These are phyloP conservation scores for Gallinago undulata DNA, from an alignment of 2,113 vertebrate genomes.

Conservation along the genomic window DNA sequence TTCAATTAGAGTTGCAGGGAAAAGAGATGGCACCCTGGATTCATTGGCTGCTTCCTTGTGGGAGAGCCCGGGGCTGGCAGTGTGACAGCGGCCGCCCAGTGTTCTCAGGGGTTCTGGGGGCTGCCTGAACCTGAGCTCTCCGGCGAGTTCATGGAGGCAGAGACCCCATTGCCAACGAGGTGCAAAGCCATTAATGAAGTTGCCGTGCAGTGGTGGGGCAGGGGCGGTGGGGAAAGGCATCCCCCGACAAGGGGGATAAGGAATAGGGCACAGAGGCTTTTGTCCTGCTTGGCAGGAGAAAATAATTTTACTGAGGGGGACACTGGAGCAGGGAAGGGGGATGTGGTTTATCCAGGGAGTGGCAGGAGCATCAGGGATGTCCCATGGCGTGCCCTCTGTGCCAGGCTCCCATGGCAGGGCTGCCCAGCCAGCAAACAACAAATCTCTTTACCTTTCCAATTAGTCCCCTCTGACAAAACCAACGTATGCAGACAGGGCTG, in stretches of 20 bases:
- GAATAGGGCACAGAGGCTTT: not conserved
- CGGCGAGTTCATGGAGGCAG: not conserved
- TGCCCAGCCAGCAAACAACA: not conserved
- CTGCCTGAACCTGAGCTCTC: not conserved
- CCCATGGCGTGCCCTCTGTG: accelerated
- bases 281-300: not conserved
- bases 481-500: not conserved
- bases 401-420: accelerated
- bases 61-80: not conserved
- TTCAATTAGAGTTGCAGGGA: not conserved
- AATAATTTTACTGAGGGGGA: not conserved
- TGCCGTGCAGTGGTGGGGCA: not conserved
- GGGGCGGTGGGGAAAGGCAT: accelerated
- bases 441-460: not conserved
- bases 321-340: not conserved
- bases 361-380: not conserved
- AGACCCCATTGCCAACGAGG: not conserved
- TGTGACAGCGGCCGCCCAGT: accelerated
- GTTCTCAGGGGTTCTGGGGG: not conserved
- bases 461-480: not conserved
- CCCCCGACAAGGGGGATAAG: not conserved
- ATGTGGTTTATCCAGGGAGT: not conserved
- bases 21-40: not conserved
- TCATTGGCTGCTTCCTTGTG: accelerated
- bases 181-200: not conserved